Percentiles rank a stretch among this genome's conserved stretches.
Evolutionary conservation across 2,888 invertebrate species (phyloP).

Genomic region (Hirudinaria manillensis): DNA sequence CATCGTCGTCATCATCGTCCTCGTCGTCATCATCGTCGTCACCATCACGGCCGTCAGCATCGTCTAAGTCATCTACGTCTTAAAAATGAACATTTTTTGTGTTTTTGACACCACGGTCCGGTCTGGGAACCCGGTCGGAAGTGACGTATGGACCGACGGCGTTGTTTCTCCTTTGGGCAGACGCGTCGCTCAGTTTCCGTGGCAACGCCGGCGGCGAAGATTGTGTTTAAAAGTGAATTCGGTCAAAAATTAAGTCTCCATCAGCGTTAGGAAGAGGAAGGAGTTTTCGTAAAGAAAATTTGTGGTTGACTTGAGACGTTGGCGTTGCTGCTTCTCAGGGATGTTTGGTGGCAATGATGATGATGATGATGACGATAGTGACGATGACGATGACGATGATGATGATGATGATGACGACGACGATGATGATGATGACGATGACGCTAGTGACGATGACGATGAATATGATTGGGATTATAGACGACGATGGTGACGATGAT

Average conservation of each 20-base stretch:
- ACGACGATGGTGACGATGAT: too few species aligned
- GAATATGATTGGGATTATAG: not conserved
- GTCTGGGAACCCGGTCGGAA: not conserved
- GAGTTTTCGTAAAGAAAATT: too few species aligned
- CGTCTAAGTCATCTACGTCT: not conserved
- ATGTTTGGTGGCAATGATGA: not conserved
- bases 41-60: not conserved
- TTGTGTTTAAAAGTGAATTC: conserved; percentile 8
- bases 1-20: conserved; percentile 11
- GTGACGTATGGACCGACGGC: not conserved
- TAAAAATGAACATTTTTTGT: not conserved
- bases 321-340: too few species aligned
- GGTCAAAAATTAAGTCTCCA: not conserved
- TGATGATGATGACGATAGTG: not conserved
- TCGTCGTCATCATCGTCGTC: conserved; percentile 18
- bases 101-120: not conserved
- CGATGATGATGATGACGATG: not conserved
- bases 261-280: not conserved
- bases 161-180: not conserved
- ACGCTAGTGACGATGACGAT: not conserved
- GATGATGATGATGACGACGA: too few species aligned
- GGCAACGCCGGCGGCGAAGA: not conserved
- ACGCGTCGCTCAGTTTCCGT: not conserved
- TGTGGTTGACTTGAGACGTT: not conserved
- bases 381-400: not conserved